Evolutionary conservation across 1,140 invertebrate genomes (phyloP), one percentile per base, ranked within the genome.

Genomic region (Apocrypta bakeri): DNA sequence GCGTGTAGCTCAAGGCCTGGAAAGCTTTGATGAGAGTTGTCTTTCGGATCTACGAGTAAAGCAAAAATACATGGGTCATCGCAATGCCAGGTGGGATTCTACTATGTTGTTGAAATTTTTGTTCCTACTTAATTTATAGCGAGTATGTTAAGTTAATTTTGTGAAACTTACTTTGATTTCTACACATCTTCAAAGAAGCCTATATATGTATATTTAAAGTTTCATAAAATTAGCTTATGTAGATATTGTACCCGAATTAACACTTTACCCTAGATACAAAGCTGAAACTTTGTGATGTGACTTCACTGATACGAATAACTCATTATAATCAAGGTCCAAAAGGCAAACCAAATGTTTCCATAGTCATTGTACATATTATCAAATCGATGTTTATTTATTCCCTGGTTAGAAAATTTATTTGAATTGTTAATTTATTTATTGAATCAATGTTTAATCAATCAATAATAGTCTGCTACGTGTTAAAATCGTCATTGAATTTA

Each of bases 41-140:
- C 83, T 85, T 37, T 90, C 88, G 78, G 92, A 91, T 79, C 87
- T 93, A 82, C 91, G 90, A 68, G 92, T 96, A n/a, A 95, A 94
- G 83, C 94, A 94, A 89, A 96, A 95, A 86, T 98, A 94, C 88
- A 94, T 92, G 75, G 97, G 97, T 21, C 97, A 98, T 90, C 93
- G 97, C 77, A 98, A 98, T 92, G 95, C 96, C 8, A 94, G 96
- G 94, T 95, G 92, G 87, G 82, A 85, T 83, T 42, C 68, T 77
- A 78, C 48, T 85, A 64, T 56, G 33, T 78, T 73, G 31, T 29
- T 64, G 0, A 17, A 42, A 8, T 64, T 83, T 78, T 77, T 17
- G n/a, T 17, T 7, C 3, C 37, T 63, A 72, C 21, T 42, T 12
- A 72, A 82, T 72, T 40, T 78, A 29, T 77, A 77, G 72, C 71